Base-by-base conservation (phyloP, 92 coral and sea anemone genomes). In the Plumapathes pennacea region DNA sequence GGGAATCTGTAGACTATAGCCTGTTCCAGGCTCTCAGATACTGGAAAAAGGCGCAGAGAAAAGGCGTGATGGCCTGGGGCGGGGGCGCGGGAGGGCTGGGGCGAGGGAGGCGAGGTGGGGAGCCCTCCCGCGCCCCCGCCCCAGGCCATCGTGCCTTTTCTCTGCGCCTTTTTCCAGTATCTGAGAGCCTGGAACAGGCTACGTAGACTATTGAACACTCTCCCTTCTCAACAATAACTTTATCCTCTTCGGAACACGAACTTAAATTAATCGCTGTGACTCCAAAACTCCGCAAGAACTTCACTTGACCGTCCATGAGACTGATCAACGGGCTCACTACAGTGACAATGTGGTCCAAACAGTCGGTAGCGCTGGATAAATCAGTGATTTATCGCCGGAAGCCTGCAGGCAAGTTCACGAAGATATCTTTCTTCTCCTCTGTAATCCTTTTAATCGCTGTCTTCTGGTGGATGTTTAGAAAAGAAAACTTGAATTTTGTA, bases 251-350 rank as follows among this genome's bases (percentile, higher is more conserved):
- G 17, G 24, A 36, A 2, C 53, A 36, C 2, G 43, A 46, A 5
- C 62, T 39, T 13, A 69, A 27, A 31, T 64, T 78, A 6, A 78
- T 73, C 20, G 80, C 72, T 32, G 52, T 38, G 48, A 78, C 20
- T 4, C 79, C 80, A 29, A 78, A 43, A 21, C 42, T 53, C 36
- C 26, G 48, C 50, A 77, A 62, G 55, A 38, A 40, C 58, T 43
- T 32, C 38, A 77, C 84, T 33, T 78, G 85, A 33, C 71, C 85
- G 29, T 62, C 66, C 54, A 78, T 78, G 21, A 78, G 85, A 49
- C 72, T 78, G 17, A 60, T 38, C 51, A 78, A 39, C 2, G 80
- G 85, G 11, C 71, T 57, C 31, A 77, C 77, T 42, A 77, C 78
- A 42, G 46, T 50, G 50, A 69, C 78, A 8, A 57, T 76, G 24